Percentiles rank a stretch among this genome's conserved stretches.
Evolutionary conservation across 2,113 vertebrate species (phyloP).

Genomic region (Dasyornis broadbenti): DNA sequence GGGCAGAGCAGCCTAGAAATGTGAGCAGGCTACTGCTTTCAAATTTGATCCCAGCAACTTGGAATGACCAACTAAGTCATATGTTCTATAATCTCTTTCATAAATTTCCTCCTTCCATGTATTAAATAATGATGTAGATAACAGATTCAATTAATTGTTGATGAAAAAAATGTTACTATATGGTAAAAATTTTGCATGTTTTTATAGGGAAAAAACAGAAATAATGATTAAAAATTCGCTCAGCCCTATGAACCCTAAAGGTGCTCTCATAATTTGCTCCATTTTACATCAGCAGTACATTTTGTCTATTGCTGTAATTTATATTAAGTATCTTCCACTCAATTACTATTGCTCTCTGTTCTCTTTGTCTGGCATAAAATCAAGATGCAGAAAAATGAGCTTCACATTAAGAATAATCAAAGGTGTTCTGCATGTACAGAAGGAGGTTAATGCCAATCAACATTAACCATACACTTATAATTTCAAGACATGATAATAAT

Average conservation of each 20-base stretch:
- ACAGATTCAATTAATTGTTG: slow-evolving; percentile 64
- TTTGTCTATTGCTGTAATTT: not conserved
- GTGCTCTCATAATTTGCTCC: not conserved
- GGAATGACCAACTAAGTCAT: slow-evolving; percentile 58
- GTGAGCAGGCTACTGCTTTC: slow-evolving; percentile 59
- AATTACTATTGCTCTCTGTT: not conserved
- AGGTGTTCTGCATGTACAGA: not conserved
- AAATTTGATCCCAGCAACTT: slow-evolving; percentile 65
- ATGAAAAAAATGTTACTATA: slow-evolving; percentile 62
- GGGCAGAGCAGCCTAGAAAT: slow-evolving; percentile 40
- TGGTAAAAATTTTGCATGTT: slow-evolving; percentile 65
- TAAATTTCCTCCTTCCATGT: not conserved
- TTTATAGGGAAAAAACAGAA: slow-evolving; percentile 44
- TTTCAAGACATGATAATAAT: not conserved
- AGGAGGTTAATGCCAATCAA: not conserved
- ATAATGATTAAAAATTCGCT: not conserved
- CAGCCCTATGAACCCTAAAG: not conserved
- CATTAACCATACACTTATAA: not conserved
- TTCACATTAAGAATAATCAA: not conserved
- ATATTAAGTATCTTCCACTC: not conserved
- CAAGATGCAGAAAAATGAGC: not conserved
- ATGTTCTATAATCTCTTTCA: slow-evolving; percentile 58
- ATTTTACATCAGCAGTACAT: not conserved
- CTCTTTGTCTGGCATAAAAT: not conserved
- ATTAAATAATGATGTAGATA: slow-evolving; percentile 58